Conservation (phyloP, 2,888 invertebrate genomes). For the Drosophila incognita region DNA sequence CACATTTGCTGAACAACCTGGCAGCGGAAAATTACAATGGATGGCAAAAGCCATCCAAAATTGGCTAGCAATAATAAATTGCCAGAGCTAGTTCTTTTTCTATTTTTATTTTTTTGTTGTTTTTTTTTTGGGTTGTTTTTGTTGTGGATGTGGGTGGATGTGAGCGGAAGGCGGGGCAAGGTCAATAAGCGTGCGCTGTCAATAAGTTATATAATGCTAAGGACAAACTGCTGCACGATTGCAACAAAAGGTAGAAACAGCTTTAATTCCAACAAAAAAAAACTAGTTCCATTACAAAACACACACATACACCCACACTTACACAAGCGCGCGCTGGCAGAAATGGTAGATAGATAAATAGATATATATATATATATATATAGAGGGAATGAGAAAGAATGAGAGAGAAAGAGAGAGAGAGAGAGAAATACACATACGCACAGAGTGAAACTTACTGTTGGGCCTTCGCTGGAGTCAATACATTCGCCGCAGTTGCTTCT, state of each 20-base stretch:
- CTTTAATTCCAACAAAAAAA: neutral
- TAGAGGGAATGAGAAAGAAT: neutral
- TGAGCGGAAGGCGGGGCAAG: slow-evolving; percentile 9
- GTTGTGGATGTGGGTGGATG: slow-evolving; percentile 9
- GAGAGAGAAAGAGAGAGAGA: too few relatives aligned
- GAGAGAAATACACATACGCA: slow-evolving; percentile 1
- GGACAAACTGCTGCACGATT: slow-evolving; percentile 21
- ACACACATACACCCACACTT: slow-evolving; percentile 12
- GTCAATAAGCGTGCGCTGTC: slow-evolving; percentile 62
- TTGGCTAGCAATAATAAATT: slow-evolving; percentile 46
- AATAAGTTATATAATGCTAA: slow-evolving; percentile 66
- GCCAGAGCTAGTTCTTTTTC: slow-evolving; percentile 9
- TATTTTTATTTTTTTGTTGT: neutral
- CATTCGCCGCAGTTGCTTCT: slow-evolving; percentile 27
- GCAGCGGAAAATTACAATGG: slow-evolving; percentile 60
- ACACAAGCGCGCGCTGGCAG: slow-evolving; percentile 2
- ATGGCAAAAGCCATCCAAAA: slow-evolving; percentile 39
- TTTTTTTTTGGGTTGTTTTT: neutral
- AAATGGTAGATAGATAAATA: neutral
- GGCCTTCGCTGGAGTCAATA: slow-evolving; percentile 32
- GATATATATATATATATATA: neutral
- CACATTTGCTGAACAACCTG: slow-evolving; percentile 22
- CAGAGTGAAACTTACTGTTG: slow-evolving; percentile 44
- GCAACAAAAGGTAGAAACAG: slow-evolving; percentile 9
- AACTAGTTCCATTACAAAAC: slow-evolving; percentile 9